Percentiles rank a stretch among this genome's conserved stretches.
Evolutionary conservation across 2,797 vertebrate species (phyloP).

Genomic region (Oceanodroma leucorhoa): DNA sequence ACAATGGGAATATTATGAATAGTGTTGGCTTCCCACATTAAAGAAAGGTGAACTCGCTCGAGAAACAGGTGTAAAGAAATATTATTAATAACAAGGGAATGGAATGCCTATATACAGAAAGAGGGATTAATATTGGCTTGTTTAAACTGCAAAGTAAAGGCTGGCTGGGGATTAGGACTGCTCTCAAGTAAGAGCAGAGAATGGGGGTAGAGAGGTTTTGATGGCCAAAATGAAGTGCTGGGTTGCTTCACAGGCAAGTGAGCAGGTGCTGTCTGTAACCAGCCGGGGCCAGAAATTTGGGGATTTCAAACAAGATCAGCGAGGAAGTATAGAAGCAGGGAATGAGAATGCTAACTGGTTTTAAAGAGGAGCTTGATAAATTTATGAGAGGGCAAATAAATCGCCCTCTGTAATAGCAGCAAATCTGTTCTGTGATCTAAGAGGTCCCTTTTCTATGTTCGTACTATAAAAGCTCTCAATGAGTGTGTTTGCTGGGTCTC

Average conservation of each 20-base stretch:
- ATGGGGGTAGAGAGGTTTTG: neutral
- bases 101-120: neutral
- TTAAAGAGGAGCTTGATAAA: neutral
- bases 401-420: accelerated
- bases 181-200: neutral
- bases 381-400: neutral
- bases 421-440: neutral
- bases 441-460: neutral
- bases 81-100: neutral
- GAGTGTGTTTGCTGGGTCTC: neutral
- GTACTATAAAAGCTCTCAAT: accelerated
- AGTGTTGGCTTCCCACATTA: neutral
- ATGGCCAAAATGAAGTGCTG: neutral
- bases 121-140: neutral
- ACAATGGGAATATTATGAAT: neutral
- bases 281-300: neutral
- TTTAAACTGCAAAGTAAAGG: neutral
- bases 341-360: neutral
- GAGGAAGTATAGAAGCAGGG: neutral
- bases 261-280: neutral
- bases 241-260: no score
- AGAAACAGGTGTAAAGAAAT: neutral
- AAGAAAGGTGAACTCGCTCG: neutral
- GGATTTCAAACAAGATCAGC: neutral
- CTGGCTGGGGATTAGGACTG: neutral